A percentile compares a stretch with the other conserved stretches of the same genome.
These are phyloP conservation scores for Turnix velox DNA, from an alignment of 2,113 vertebrate genomes.

Conservation along the genomic window DNA sequence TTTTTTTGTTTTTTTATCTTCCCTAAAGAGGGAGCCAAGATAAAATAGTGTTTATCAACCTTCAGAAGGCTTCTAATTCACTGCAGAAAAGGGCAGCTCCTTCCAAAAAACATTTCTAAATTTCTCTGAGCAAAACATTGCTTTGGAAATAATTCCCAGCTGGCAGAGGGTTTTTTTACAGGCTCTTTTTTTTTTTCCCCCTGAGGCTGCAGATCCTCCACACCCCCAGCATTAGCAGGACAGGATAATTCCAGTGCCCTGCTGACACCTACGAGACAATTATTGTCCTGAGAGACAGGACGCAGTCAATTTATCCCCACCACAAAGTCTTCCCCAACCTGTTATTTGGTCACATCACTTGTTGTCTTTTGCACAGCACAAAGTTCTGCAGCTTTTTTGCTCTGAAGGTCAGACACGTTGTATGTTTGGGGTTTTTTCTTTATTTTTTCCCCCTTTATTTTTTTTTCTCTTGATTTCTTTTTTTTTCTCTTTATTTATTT, in stretches of 20 bases:
- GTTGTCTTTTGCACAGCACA: background rate
- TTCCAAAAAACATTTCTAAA: background rate
- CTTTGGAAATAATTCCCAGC: background rate
- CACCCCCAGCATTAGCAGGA: background rate
- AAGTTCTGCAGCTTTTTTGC: background rate
- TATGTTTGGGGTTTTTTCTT: too few relatives aligned
- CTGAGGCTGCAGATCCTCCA: background rate
- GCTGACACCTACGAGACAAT: background rate
- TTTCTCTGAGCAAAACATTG: background rate
- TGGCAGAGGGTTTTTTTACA: background rate
- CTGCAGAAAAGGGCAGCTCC: background rate
- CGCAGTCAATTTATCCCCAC: background rate
- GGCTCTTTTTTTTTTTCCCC: background rate
- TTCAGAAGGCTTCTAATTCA: background rate
- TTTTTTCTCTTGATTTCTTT: too few relatives aligned
- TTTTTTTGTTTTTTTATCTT: too few relatives aligned
- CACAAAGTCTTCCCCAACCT: background rate
- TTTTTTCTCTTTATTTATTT: background rate
- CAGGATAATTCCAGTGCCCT: background rate
- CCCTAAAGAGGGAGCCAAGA: background rate
- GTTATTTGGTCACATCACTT: background rate
- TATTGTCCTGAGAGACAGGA: background rate
- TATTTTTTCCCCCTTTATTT: background rate
- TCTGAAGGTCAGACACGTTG: background rate
- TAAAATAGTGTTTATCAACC: conserved; percentile 22